These are phyloP conservation scores for Dendrolimus kikuchii DNA, from an alignment of 1,140 invertebrate species.

Conservation along the genomic window DNA sequence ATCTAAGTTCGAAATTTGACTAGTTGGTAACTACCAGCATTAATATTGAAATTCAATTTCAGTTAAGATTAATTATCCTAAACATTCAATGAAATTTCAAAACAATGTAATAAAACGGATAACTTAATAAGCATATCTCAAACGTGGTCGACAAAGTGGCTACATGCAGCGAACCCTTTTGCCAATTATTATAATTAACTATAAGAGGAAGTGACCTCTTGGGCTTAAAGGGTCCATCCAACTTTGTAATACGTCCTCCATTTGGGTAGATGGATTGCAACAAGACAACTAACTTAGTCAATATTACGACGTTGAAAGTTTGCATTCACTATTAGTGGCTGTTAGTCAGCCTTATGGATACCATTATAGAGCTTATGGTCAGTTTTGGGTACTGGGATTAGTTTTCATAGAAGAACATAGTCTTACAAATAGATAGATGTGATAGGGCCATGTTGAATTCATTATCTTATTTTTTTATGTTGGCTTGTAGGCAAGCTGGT, in stretches of 20 bases:
- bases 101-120: no score
- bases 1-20: no score
- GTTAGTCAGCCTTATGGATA: no score
- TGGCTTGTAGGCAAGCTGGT: no score
- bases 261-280: constrained; percentile 62
- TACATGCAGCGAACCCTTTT: constrained; percentile 43
- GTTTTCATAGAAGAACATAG: constrained; percentile 1
- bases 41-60: no score
- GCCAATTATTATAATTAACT: constrained; percentile 68
- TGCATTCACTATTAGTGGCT: constrained; percentile 8
- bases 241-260: constrained; percentile 49
- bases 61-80: no score
- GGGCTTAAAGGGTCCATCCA: constrained; percentile 38
- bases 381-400: background rate
- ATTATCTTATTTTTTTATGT: no score
- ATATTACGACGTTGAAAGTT: constrained; percentile 40
- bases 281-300: constrained; percentile 57
- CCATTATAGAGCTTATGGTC: no score
- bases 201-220: constrained; percentile 64
- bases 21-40: no score
- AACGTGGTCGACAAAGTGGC: constrained; percentile 35
- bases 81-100: no score
- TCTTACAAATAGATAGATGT: constrained; percentile 2
- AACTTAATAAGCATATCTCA: background rate
- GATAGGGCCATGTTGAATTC: constrained; percentile 1